phyloP scores from a whole-genome alignment of 2,888 invertebrate genomes.

The Drosophila merina region DNA sequence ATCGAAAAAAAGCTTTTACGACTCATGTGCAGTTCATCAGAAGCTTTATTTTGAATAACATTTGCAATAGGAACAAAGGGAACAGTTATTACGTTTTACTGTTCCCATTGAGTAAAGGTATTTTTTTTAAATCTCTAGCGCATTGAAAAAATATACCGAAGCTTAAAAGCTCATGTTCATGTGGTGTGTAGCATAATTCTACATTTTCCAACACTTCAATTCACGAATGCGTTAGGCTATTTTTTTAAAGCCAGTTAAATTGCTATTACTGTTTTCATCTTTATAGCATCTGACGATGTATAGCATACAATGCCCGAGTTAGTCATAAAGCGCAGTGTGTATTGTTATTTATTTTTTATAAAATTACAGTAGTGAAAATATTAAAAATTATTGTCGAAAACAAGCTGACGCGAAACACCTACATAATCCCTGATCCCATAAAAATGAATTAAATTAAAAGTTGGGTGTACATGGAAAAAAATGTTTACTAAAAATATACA shows the following conservation, averaged over 20 bases:
- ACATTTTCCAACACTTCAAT: too few species aligned
- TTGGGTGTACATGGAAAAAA: not conserved
- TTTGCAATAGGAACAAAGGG: not conserved
- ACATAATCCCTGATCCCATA: not conserved
- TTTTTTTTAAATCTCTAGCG: not conserved
- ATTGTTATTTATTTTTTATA: not conserved
- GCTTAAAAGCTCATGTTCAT: not conserved
- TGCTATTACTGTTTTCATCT: too few species aligned
- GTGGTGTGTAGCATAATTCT: too few species aligned
- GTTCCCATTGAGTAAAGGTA: not conserved
- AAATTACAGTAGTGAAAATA: slow-evolving; percentile 10
- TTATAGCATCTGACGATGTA: not conserved
- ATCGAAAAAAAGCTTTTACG: slow-evolving; percentile 32
- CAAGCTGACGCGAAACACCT: not conserved
- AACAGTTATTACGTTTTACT: not conserved
- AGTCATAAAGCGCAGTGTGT: not conserved
- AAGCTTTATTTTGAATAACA: not conserved
- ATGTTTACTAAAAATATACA: not conserved
- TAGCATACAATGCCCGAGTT: not conserved
- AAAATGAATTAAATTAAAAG: not conserved
- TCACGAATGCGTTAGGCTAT: too few species aligned
- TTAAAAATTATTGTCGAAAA: not conserved
- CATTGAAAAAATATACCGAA: not conserved
- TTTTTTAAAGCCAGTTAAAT: too few species aligned
- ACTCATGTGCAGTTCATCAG: not conserved